Evolutionary conservation across 1,140 invertebrate genomes (phyloP), one percentile per base, ranked within the genome.

Genomic region (Drosophila virilis): DNA sequence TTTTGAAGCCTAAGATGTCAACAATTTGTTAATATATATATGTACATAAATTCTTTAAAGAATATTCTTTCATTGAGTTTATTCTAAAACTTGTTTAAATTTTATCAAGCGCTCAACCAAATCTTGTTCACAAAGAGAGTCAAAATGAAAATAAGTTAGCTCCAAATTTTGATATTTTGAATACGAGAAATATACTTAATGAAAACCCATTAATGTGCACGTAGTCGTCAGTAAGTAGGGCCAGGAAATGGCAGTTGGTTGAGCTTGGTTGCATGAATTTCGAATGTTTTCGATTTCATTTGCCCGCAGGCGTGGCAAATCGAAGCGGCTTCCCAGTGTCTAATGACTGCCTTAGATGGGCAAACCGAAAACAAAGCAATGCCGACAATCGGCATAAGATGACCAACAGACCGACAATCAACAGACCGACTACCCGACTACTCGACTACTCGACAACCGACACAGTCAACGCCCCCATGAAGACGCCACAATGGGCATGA

Each of bases 341-440:
- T 86, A 85, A 85, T 85, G 82, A 86, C 71, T 73, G 82, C 71
- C 75, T 69, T 55, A 86, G 55, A 81, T 86, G 43, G 79, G 15
- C 58, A 54, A 50, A 48, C 35, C 46, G 10, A 72, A 46, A 57
- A 70, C 59, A 77, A 72, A 75, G 61, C 51, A 59, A 68, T 40
- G 75, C 75, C 75, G 75, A 68, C 57, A 52, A 51, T 33, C 48
- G 65, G 28, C 61, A 52, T n/a, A 17, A n/a, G 42, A 45, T 4
- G 8, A 8, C 13, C 13, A 13, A n/a, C 48, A 33, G 33, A 57
- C 54, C 54, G 38, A 28, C 32, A 60, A 38, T 8, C 42, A 13
- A 32, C 48, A 33, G 32, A 8, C 42, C 22, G 22, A 22, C 1
- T 3, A 38, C 9, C 42, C 22, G 22, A 22, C 22, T 2, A 8